Conservation (phyloP, 2,888 invertebrate species). For the Dynastes tityus region DNA sequence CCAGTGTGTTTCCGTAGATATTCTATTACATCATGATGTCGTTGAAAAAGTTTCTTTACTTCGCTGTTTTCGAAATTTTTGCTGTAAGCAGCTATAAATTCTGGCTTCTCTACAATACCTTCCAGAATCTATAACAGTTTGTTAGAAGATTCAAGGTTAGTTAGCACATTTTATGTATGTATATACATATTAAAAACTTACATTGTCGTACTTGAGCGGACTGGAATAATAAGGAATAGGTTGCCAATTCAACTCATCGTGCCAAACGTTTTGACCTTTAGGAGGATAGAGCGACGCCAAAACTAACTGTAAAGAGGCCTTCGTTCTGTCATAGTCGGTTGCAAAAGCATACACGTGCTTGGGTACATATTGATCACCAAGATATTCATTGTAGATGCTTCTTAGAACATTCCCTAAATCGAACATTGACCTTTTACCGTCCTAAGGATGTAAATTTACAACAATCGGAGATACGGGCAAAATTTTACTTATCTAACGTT, state of each 20-base stretch:
- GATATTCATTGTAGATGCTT: slow-evolving; percentile 37
- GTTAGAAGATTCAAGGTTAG: no score
- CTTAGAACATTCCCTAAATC: slow-evolving; percentile 42
- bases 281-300: slow-evolving; percentile 48
- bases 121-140: slow-evolving; percentile 21
- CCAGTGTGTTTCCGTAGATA: slow-evolving; percentile 36
- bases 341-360: slow-evolving; percentile 30
- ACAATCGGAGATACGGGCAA: not conserved
- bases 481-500: slow-evolving; percentile 35
- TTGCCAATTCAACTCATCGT: slow-evolving; percentile 45
- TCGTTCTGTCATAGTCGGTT: slow-evolving; percentile 39
- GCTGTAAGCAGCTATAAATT: slow-evolving; percentile 14
- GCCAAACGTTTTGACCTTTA: slow-evolving; percentile 27
- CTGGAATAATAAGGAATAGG: slow-evolving; percentile 42
- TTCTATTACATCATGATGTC: slow-evolving; percentile 25
- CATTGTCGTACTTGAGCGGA: no score
- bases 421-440: slow-evolving; percentile 43
- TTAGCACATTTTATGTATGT: no score
- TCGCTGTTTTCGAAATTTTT: slow-evolving; percentile 22
- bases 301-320: slow-evolving; percentile 46
- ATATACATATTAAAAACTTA: not conserved
- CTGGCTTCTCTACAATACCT: not conserved
- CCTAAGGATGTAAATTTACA: slow-evolving; percentile 8
- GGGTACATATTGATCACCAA: slow-evolving; percentile 45
- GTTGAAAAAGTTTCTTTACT: slow-evolving; percentile 1